Evolutionary conservation across 2,888 invertebrate genomes (phyloP), one percentile per base, ranked within the genome.

Genomic region (Deilephila porcellus): DNA sequence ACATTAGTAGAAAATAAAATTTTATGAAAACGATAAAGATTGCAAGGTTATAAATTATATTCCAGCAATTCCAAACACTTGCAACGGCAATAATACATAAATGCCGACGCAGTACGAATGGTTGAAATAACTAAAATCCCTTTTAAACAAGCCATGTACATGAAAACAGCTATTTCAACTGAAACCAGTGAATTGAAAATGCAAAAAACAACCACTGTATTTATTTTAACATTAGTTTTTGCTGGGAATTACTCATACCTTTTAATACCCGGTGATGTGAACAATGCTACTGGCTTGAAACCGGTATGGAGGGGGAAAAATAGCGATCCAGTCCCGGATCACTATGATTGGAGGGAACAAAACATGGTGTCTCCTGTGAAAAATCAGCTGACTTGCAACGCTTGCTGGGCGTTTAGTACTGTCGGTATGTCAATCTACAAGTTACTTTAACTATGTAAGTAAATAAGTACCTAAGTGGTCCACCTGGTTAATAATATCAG

Each of bases 321-420:
- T 45, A 20, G 20, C 20, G 45, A 14, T 7, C 37, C 37, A 0
- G 0, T 60, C 0, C 86, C 89, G 0, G 29, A 60, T 0, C 76
- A 76, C 14, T 86, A 77, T 71, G 90, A 91, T 75, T 91, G 91
- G 90, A 71, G 73, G 60, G 52, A 72, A 3, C 60, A 63, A 19
- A 17, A 37, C 19, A 53, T 74, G 73, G 86, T 91, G 0, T 80
- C 88, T 0, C 87, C 89, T 0, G 87, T 91, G 0, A 90, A 90
- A 74, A 74, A 88, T 71, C 90, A 91, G 72, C 3, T n/a, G 1
- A 0, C 0, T 0, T 91, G 91, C 74, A 75, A 63, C 0, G 90
- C 89, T 1, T 89, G 90, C 62, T 91, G 90, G 90, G 91, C 90
- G 0, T 91, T 91, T 73, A 85, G 86, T 73, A 74, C 81, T 67